Conservation (phyloP, 2,797 vertebrate genomes). For the Phrynocephalus forsythii region DNA sequence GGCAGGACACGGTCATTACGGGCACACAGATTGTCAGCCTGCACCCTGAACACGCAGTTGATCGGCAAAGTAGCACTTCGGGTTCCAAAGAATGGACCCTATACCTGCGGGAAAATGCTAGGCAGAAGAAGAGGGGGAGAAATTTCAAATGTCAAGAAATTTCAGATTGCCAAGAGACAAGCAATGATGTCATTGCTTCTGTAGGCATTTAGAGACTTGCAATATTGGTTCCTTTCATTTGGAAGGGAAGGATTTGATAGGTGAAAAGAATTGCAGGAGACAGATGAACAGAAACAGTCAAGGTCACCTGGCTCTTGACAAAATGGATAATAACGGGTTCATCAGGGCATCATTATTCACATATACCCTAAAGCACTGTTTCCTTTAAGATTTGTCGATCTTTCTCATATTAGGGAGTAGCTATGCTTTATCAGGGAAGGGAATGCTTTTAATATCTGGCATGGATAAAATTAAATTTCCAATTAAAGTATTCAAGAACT, state of each 20-base stretch:
- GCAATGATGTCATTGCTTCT: conserved; percentile 44
- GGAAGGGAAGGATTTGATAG: conserved; percentile 44
- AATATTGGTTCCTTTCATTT: conserved; percentile 14
- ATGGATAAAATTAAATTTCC: not conserved
- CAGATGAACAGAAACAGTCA: conserved; percentile 47
- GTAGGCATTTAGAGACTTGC: conserved; percentile 39
- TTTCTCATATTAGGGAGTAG: conserved; percentile 11
- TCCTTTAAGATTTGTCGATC: conserved; percentile 36
- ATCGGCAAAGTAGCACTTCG: no score
- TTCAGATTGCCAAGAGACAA: not conserved
- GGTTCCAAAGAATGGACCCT: no score
- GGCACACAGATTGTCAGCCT: no score
- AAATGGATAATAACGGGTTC: conserved; percentile 52
- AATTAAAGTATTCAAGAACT: not conserved
- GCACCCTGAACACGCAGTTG: no score
- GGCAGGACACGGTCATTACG: no score
- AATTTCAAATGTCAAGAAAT: not conserved
- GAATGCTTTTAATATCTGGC: not conserved
- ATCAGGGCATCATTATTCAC: conserved; percentile 53
- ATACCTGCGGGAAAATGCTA: no score
- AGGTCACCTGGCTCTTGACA: conserved; percentile 42
- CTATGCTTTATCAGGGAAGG: not conserved
- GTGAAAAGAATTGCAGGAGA: conserved; percentile 29
- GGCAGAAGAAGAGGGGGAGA: conserved; percentile 16
- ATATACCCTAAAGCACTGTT: conserved; percentile 43